Conservation (phyloP, 2,797 vertebrate genomes). For the Diceros bicornis region DNA sequence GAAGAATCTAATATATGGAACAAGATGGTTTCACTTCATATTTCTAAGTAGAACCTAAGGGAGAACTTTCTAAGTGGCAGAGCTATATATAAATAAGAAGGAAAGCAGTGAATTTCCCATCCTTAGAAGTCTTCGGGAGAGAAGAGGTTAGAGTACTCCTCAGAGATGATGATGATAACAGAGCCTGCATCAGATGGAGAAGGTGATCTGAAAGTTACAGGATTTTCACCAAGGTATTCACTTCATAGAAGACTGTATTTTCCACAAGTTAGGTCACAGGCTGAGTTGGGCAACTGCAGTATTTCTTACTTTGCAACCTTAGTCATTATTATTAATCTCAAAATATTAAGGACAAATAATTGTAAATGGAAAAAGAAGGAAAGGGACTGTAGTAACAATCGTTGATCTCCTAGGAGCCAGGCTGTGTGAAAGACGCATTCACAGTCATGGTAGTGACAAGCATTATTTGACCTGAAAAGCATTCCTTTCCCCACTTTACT, state of each 20-base stretch:
- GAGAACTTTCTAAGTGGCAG: not conserved
- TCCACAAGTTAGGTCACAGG: not conserved
- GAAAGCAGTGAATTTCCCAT: not conserved
- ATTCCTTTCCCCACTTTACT: not conserved
- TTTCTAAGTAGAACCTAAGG: not conserved
- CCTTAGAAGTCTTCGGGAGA: not conserved
- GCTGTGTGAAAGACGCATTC: not conserved
- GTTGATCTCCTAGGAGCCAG: not conserved
- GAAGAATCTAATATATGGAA: not conserved
- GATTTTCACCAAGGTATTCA: not conserved
- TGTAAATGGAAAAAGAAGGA: not conserved
- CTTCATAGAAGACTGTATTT: not conserved
- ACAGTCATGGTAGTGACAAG: not conserved
- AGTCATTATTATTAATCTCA: not conserved
- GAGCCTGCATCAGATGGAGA: not conserved
- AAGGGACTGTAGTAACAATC: not conserved
- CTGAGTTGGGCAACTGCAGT: not conserved
- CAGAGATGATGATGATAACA: not conserved
- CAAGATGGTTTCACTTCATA: not conserved
- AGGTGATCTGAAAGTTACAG: not conserved
- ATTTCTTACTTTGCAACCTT: slow-evolving; percentile 12
- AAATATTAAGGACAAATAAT: slow-evolving; percentile 41
- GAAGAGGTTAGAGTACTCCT: not conserved
- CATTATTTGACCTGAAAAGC: not conserved
- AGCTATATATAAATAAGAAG: not conserved